Evolutionary conservation across 2,888 invertebrate species (phyloP).

Genomic region (Drosophila mayaguana): DNA sequence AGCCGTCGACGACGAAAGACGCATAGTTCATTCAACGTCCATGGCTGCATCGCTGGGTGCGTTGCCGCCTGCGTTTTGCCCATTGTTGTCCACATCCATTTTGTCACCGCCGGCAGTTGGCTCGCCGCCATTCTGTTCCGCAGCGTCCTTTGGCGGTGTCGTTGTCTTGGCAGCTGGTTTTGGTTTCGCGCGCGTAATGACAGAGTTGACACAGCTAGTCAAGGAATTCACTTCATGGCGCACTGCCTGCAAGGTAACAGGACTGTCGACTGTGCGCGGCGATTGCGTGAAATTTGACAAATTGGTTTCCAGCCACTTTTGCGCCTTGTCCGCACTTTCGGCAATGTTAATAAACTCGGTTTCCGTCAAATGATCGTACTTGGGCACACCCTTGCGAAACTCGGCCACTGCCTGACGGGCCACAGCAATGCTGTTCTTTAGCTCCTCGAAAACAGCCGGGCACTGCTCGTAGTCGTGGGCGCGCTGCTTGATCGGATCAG

Average conservation of each 20-base stretch:
- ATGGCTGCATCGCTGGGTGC: constrained; percentile 80
- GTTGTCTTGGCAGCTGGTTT: constrained; percentile 87
- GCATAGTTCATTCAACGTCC: constrained; percentile 82
- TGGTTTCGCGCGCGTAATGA: constrained; percentile 96
- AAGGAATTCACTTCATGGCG: constrained; percentile 90
- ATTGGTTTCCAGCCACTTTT: constrained; percentile 93
- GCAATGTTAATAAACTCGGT: constrained; percentile 92
- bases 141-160: constrained; percentile 69
- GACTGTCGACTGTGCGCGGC: constrained; percentile 90
- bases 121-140: constrained; percentile 70
- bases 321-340: constrained; percentile 89
- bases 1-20: constrained; percentile 19
- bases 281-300: constrained; percentile 88
- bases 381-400: constrained; percentile 89
- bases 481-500: constrained; percentile 95
- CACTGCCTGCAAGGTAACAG: constrained; percentile 92
- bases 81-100: constrained; percentile 68
- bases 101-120: constrained; percentile 63
- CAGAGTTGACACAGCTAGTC: constrained; percentile 87
- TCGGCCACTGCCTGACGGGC: constrained; percentile 92
- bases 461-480: constrained; percentile 93
- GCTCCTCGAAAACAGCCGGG: constrained; percentile 92
- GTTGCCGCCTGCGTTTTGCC: constrained; percentile 65
- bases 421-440: constrained; percentile 91
- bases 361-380: constrained; percentile 92